Evolutionary conservation across 1,140 invertebrate genomes (phyloP), one percentile per base, ranked within the genome.

Genomic region (Drosophila pseudoobscura): DNA sequence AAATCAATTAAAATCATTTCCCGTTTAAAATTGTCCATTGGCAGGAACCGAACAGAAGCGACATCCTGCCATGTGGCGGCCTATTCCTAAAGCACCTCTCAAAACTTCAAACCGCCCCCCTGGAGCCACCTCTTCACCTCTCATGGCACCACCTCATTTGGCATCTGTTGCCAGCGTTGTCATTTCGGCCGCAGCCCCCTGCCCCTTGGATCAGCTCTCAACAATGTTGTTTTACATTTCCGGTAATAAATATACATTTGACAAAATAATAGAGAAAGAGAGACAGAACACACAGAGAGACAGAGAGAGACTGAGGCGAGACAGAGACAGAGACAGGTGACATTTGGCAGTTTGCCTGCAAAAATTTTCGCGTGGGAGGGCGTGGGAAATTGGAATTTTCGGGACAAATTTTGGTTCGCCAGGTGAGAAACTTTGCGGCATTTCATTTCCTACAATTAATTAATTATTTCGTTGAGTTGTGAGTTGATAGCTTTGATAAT

Each of bases 371-470:
- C 45, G 69, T 46, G 24, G 6, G 51, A 64, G 53, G 64, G 82
- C 74, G 64, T 75, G 83, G 78, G 74, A 87, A 88, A 85, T 82
- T 82, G 78, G 70, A 87, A 88, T 87, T 82, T 75, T 82, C 26
- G 49, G 72, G 75, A 71, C 78, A 31, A 31, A 31, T 31, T 31
- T 71, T 59, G 17, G 62, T 59, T 57, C 62, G 44, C 51, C 57
- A 88, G 82, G 82, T 88, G 82, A 82, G 83, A 85, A 85, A 88
- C 69, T 85, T 87, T 88, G 82, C 78, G 82, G 83, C 83, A 82
- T 85, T 85, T 88, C 74, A 82, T 85, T 87, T 87, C 82, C 82
- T 82, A 75, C 82, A 75, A 80, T 82, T 87, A 78, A 85, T 85
- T 82, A 85, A 88, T 85, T 82, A 82, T 75, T 68, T 43, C 65